Evolutionary conservation across 1,140 invertebrate species (phyloP), one percentile per base, ranked within the genome.

Genomic region (Lethrus apterus): DNA sequence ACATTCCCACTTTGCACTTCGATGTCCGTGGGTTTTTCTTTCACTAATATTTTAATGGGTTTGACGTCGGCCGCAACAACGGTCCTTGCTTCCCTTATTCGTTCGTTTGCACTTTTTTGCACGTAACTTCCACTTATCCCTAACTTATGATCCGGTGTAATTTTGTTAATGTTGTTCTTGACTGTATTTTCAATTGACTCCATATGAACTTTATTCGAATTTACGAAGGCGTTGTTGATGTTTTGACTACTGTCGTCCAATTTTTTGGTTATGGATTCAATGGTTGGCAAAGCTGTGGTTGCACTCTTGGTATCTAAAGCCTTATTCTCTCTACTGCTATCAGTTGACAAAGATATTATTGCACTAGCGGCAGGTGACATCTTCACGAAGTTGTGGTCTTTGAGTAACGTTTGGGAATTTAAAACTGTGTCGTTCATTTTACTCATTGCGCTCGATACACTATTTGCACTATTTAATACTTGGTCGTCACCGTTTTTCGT

Each of bases 401-500:
- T 63, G 18, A 63, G 59, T 14, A 66, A 47, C 11, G 64, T 63
- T 48, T 65, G 57, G 13, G 64, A 57, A 47, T 66, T 58, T 29
- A 66, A 44, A 30, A 66, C 64, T 13, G 64, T 66, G 40, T 66
- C 62, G 51, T 65, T 66, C 64, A 66, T 66, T 55, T 56, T 62
- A 45, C 65, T 64, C 23, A 66, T 62, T 14, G 64, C 64, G 13
- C 59, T 58, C 11, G 62, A 61, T 10, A 66, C 64, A 47, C 63
- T 66, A 19, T 60, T 65, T 20, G 64, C 61, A 49, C 63, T 66
- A 24, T 65, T 47, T 15, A 62, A 54, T 35, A 62, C 53, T 30
- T 31, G 46, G 34, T 55, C 54, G 33, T 49, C 44, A 17, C 48
- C 38, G 32, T 52, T 52, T 21, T n/a, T 13, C 2, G 11, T 18